Base-by-base conservation (phyloP, 2,888 invertebrate species). In the Junonia oenone region DNA sequence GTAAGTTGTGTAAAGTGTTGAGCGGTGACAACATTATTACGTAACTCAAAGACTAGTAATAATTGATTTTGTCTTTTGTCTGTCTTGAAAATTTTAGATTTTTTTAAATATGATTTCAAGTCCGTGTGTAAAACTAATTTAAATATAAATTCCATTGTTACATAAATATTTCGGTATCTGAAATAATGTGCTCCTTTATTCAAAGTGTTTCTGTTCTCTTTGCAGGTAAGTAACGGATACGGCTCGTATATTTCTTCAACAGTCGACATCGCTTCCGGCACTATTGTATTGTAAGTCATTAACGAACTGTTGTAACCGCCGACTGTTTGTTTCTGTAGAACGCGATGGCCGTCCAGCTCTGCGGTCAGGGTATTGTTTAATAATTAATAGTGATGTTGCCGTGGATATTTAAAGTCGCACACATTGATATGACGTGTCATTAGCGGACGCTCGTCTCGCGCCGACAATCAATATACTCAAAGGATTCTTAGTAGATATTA, bases 271-370 rank as follows among this genome's bases (percentile, higher is more conserved):
- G 33, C 33, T 31, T 31, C 46, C 46, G 46, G 46, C 31, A 33
- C 19, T 47, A 19, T 47, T 47, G 19, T 47, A 13, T 47, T 33
- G 46, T 47, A 47, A 47, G 46, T 47, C 31, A 47, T 33, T 47
- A 13, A 26, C 43, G 13, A 26, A 6, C 43, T 43, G 3, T 38
- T 17, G 43, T 14, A 13, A 43, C 26, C 13, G 11, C 3, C 37
- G 9, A 14, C n/a, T 26, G 26, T 13, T 43, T 13, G 43, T 43
- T 13, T 43, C 11, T 31, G 31, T 31, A 31, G 31, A 22, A n/a
- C n/a, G n/a, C n/a, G 22, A 14, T 35, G 35, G 11, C 9, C 11
- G 17, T 6, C 17, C 5, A 19, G 11, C 11, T n/a, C 38, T 11
- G 15, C 9, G 38, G 15, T n/a, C 17, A 38, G 1, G 9, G 9